Conservation (phyloP, 2,797 vertebrate species). For the Distichodus sexfasciatus region DNA sequence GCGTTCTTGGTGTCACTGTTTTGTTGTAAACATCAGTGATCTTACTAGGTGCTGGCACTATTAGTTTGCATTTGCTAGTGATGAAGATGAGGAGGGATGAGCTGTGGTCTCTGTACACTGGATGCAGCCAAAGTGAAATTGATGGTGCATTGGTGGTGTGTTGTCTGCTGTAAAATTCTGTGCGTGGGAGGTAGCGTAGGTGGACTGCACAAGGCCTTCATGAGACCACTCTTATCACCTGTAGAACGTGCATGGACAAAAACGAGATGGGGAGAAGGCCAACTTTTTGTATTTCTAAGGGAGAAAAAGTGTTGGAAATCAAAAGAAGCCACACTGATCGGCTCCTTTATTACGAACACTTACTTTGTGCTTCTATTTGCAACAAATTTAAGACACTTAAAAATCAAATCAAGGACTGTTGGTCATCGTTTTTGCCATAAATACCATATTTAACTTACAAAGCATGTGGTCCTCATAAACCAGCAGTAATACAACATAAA, state of each 20-base stretch:
- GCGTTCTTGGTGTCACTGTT: no score
- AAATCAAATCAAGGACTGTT: no score
- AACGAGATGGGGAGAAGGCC: background rate
- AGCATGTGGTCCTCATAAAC: no score
- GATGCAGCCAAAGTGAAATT: slow-evolving; percentile 30
- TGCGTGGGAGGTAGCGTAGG: slow-evolving; percentile 46
- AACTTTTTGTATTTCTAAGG: background rate
- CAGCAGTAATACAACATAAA: no score
- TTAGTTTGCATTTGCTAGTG: background rate
- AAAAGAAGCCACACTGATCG: no score
- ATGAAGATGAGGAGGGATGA: background rate
- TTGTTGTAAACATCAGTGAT: background rate
- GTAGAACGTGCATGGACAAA: slow-evolving; percentile 27
- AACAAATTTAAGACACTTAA: no score
- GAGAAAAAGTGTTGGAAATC: no score
- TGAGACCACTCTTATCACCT: slow-evolving; percentile 33
- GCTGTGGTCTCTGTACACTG: slow-evolving; percentile 8
- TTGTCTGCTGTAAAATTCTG: slow-evolving; percentile 27
- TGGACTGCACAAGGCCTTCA: slow-evolving; percentile 35
- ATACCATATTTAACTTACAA: no score
- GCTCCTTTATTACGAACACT: no score
- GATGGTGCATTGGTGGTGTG: slow-evolving; percentile 22
- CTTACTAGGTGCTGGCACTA: background rate
- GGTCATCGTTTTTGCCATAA: no score
- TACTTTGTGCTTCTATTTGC: no score